phyloP scores from a whole-genome alignment of 2,888 invertebrate species.

The Ceratothoa steindachneri region DNA sequence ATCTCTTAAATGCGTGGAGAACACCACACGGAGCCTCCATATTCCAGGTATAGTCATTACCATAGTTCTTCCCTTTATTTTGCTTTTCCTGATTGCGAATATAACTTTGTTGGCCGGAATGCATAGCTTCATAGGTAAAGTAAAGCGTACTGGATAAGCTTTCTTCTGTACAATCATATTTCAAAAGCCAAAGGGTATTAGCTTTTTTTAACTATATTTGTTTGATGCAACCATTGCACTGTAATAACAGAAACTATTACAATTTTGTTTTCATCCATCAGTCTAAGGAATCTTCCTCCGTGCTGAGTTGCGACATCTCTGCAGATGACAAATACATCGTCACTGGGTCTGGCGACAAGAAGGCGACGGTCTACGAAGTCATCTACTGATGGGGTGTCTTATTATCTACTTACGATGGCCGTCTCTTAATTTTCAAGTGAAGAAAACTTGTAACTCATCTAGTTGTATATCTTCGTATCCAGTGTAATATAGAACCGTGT shows the following conservation, averaged over 20 bases:
- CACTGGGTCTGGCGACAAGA: slow-evolving; percentile 62
- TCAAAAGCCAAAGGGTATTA: no score
- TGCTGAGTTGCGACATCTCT: slow-evolving; percentile 62
- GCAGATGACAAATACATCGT: slow-evolving; percentile 61
- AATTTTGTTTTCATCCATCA: slow-evolving; percentile 49
- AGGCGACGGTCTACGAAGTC: slow-evolving; percentile 60
- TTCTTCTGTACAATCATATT: neutral
- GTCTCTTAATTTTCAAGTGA: no score
- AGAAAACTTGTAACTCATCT: no score
- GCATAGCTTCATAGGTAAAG: neutral
- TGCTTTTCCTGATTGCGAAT: neutral
- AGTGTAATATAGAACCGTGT: neutral
- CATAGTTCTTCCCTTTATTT: neutral
- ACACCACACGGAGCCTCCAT: slow-evolving; percentile 92
- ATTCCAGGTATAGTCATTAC: slow-evolving; percentile 73
- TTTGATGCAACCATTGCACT: no score
- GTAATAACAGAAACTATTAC: no score
- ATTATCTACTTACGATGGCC: no score
- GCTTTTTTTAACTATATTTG: no score
- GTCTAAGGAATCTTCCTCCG: slow-evolving; percentile 60
- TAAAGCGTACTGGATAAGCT: neutral
- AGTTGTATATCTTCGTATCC: no score
- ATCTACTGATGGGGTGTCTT: slow-evolving; percentile 50
- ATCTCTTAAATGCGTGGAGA: slow-evolving; percentile 88
- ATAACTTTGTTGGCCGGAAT: neutral